A percentile compares a stretch with the other conserved stretches of the same genome.
These are phyloP conservation scores for Volucella inflata DNA, from an alignment of 2,888 invertebrate species.

Conservation along the genomic window DNA sequence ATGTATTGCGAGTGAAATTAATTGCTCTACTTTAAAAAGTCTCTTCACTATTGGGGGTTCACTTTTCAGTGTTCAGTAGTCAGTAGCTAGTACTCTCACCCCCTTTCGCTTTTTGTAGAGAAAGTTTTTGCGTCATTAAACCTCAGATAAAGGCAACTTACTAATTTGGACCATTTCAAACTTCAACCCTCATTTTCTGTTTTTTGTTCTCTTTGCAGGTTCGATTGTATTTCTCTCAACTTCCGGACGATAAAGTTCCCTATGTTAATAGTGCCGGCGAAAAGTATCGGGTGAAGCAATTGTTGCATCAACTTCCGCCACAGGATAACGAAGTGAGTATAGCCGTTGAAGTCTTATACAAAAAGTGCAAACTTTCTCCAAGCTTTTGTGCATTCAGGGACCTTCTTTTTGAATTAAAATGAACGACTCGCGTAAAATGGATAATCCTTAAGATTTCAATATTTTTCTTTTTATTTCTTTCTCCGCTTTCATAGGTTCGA, in stretches of 20 bases:
- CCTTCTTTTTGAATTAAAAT: constrained; percentile 80
- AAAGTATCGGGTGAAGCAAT: constrained; percentile 95
- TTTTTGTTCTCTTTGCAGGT: constrained; percentile 88
- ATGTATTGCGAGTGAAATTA: constrained; percentile 57
- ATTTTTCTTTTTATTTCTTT: constrained; percentile 41
- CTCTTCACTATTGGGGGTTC: constrained; percentile 1
- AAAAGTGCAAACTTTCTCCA: constrained; percentile 54
- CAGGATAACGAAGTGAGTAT: constrained; percentile 94
- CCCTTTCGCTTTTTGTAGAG: constrained; percentile 50
- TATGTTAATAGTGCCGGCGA: constrained; percentile 98
- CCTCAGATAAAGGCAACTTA: constrained; percentile 51
- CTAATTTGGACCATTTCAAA: constrained; percentile 67
- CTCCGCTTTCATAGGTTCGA: constrained; percentile 87
- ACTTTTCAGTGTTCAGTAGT: no score
- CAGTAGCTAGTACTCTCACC: background rate
- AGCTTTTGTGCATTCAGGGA: constrained; percentile 67
- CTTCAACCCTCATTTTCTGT: constrained; percentile 51
- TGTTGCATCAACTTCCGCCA: constrained; percentile 97
- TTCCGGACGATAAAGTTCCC: constrained; percentile 98
- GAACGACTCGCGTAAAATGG: constrained; percentile 41
- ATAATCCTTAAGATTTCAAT: constrained; percentile 64
- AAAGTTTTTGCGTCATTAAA: constrained; percentile 72
- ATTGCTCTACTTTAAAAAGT: constrained; percentile 66
- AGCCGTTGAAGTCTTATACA: constrained; percentile 17
- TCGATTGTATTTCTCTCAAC: constrained; percentile 96